Conservation (phyloP, 2,113 vertebrate genomes). For the Cisticola juncidis region DNA sequence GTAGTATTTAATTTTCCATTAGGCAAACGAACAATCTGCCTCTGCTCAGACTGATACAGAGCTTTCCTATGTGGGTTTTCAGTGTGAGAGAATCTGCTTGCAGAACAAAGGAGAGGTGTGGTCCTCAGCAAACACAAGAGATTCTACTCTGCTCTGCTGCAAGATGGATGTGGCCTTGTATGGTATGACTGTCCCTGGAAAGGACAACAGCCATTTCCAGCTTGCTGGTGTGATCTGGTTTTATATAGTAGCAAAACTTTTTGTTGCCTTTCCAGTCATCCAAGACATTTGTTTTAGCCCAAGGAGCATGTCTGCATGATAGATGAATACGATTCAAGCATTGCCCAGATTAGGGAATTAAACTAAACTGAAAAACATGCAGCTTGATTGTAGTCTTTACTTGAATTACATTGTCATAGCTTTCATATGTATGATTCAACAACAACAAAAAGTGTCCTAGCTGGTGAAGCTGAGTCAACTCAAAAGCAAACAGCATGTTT, state of each 20-base stretch:
- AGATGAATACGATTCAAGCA: neutral
- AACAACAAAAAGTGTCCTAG: neutral
- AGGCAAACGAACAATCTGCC: neutral
- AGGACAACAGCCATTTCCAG: neutral
- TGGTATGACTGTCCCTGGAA: neutral
- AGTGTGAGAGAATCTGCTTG: neutral
- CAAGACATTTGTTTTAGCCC: neutral
- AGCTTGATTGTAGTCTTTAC: neutral
- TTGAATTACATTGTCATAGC: neutral
- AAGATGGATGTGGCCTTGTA: neutral
- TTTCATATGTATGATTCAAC: neutral
- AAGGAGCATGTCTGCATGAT: neutral
- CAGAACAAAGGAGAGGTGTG: neutral
- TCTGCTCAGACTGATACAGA: neutral
- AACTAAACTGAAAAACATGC: neutral
- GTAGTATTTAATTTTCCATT: neutral
- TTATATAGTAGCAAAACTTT: neutral
- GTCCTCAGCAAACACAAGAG: neutral
- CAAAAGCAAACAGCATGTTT: neutral
- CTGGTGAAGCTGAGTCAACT: neutral
- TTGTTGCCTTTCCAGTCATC: neutral
- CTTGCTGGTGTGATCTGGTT: neutral
- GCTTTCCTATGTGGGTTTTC: neutral
- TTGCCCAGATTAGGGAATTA: neutral
- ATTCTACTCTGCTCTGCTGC: neutral